phyloP scores from a whole-genome alignment of 2,888 invertebrate species.

The Pantelozetes paolii region DNA sequence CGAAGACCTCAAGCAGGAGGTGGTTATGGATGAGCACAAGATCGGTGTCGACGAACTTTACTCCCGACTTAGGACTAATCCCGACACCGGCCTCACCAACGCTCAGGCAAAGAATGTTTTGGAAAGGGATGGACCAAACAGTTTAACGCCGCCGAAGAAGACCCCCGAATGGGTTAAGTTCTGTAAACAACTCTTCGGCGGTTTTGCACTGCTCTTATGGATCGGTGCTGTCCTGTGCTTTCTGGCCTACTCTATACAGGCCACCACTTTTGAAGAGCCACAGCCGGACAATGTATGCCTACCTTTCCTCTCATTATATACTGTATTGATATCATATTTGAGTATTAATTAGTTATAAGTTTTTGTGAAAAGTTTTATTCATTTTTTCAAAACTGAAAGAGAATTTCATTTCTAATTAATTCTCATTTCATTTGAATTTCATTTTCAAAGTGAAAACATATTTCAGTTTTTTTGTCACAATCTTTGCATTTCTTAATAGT shows the following conservation, averaged over 20 bases:
- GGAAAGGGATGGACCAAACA: conserved; percentile 64
- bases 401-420: no score
- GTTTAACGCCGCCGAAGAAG: conserved; percentile 76
- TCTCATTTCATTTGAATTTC: no score
- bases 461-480: no score
- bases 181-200: conserved; percentile 97
- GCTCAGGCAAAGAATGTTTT: conserved; percentile 60
- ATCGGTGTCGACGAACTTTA: conserved; percentile 94
- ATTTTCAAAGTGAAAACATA: no score
- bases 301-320: conserved; percentile 73
- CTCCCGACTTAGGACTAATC: conserved; percentile 85
- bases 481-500: no score
- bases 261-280: conserved; percentile 80
- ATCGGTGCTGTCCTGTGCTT: conserved; percentile 91
- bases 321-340: conserved; percentile 66
- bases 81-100: conserved; percentile 74
- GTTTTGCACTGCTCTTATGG: conserved; percentile 78
- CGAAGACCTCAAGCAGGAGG: conserved; percentile 43
- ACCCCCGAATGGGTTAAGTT: conserved; percentile 99
- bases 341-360: no score
- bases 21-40: conserved; percentile 78
- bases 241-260: conserved; percentile 87
- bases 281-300: conserved; percentile 80
- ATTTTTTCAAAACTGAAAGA: no score
- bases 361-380: no score